Conservation (phyloP, 2,888 invertebrate species). For the Trissolcus japonicus region DNA sequence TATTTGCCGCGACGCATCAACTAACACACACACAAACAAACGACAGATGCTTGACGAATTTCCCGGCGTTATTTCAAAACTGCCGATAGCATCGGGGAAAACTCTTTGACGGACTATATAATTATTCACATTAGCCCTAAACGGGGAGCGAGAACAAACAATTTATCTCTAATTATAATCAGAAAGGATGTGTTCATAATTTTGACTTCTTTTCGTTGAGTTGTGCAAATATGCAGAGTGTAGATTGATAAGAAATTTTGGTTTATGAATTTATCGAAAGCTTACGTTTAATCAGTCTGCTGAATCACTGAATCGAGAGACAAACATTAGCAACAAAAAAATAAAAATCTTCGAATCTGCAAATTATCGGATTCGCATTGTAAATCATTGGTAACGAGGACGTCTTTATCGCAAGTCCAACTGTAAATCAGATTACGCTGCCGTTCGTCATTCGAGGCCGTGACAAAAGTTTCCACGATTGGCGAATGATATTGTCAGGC, state of each 20-base stretch:
- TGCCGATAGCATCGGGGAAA: conserved; percentile 9
- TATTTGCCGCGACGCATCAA: conserved; percentile 8
- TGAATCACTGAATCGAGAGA: conserved; percentile 68
- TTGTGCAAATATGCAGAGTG: not conserved
- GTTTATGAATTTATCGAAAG: too few relatives aligned
- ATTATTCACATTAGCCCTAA: conserved; percentile 4
- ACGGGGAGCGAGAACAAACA: not conserved
- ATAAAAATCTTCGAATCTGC: conserved; percentile 48
- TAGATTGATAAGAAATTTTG: too few relatives aligned
- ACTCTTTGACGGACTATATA: conserved; percentile 2
- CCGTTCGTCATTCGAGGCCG: conserved; percentile 30
- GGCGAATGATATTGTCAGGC: conserved; percentile 12
- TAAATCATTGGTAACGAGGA: conserved; percentile 52
- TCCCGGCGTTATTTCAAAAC: conserved; percentile 22
- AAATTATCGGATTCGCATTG: conserved; percentile 38
- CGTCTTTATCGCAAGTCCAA: conserved; percentile 37
- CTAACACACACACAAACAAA: conserved; percentile 14
- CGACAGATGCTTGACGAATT: conserved; percentile 4
- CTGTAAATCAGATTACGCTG: conserved; percentile 51
- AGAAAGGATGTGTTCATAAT: too few relatives aligned
- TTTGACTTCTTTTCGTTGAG: not conserved
- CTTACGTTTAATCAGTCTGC: conserved; percentile 35
- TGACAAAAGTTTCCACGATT: conserved; percentile 52
- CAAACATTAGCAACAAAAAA: conserved; percentile 46
- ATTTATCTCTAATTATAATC: too few relatives aligned